Conservation (phyloP, 1,140 invertebrate genomes). For the Saxidomus purpurata region DNA sequence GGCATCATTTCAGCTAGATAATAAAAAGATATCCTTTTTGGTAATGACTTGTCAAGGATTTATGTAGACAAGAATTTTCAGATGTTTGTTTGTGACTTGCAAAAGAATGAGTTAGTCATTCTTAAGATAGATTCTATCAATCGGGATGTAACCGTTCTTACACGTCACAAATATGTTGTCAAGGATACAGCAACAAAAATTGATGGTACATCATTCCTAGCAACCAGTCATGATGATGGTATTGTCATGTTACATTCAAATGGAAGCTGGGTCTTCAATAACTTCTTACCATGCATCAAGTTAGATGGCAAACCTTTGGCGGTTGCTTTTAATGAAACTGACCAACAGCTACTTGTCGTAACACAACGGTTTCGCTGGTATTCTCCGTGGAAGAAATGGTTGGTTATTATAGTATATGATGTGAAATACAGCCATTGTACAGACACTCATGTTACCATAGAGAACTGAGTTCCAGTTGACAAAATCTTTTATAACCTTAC, state of each 20-base stretch:
- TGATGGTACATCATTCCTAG: constrained; percentile 19
- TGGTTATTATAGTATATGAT: not conserved
- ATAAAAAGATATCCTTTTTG: not conserved
- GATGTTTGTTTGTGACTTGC: constrained; percentile 8
- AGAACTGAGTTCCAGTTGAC: not conserved
- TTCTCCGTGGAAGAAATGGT: not conserved
- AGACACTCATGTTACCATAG: not conserved
- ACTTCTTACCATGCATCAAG: not conserved
- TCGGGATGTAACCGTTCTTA: not conserved
- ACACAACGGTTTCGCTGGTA: not conserved
- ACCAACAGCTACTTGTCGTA: not conserved
- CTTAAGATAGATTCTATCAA: constrained; percentile 3
- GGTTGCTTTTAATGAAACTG: not conserved
- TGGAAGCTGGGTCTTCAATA: constrained; percentile 21
- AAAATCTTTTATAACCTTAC: not conserved
- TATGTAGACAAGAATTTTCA: not conserved
- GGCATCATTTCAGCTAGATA: not conserved
- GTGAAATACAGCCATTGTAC: not conserved
- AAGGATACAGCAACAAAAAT: not conserved
- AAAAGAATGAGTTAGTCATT: not conserved
- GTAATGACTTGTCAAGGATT: not conserved
- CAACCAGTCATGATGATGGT: not conserved
- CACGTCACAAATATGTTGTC: constrained; percentile 5
- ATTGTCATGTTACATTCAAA: not conserved
- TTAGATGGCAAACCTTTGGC: constrained; percentile 1